Evolutionary conservation across 2,113 vertebrate species (phyloP).

Genomic region (Baryphthengus martii): DNA sequence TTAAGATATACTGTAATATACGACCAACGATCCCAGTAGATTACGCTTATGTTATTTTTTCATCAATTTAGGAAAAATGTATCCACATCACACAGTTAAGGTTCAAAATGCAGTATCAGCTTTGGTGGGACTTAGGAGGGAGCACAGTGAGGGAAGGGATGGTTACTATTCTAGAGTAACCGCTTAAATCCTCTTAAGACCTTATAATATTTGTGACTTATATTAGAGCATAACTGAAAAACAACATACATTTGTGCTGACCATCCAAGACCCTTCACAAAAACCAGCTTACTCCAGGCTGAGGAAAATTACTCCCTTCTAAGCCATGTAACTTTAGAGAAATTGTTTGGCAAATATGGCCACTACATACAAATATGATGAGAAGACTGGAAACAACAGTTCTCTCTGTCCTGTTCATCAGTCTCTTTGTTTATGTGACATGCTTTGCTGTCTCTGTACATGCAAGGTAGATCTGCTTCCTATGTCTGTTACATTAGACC

Average conservation of each 20-base stretch:
- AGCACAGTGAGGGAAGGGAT: not conserved
- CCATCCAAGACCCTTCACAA: not conserved
- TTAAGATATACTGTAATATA: not conserved
- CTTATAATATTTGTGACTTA: not conserved
- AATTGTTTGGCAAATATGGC: not conserved
- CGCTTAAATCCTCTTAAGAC: not conserved
- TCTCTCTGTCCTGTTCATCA: not conserved
- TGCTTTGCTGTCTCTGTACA: not conserved
- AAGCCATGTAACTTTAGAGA: not conserved
- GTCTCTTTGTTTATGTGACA: not conserved
- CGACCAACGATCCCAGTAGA: not conserved
- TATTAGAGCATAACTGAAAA: not conserved
- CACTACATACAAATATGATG: not conserved
- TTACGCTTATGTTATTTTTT: not conserved
- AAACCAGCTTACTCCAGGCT: not conserved
- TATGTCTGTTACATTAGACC: not conserved
- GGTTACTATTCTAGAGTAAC: not conserved
- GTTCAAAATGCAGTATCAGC: not conserved
- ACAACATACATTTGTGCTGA: not conserved
- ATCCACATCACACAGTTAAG: not conserved
- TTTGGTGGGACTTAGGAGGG: not conserved
- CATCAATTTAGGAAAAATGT: not conserved
- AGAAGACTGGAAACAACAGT: not conserved
- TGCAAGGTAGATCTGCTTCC: not conserved
- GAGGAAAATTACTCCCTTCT: not conserved